Base-by-base conservation (phyloP, 2,797 vertebrate genomes). In the Danio jaintianensis region DNA sequence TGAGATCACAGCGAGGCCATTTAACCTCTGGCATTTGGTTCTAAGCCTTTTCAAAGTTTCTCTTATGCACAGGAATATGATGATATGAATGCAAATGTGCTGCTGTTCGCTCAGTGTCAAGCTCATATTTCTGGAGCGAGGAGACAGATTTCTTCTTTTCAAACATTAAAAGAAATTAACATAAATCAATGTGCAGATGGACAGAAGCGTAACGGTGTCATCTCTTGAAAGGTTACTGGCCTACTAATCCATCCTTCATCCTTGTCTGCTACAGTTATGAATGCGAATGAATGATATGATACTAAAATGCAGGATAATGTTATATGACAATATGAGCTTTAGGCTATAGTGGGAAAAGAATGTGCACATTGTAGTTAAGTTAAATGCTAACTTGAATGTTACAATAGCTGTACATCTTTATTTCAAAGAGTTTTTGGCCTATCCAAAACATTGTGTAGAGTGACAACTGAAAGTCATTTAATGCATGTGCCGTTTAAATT, bases 21-120 rank as follows among this genome's bases (percentile, higher is more conserved):
- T 69, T 69, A 69, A 69, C 29, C 66, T 38, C 20, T 69, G 66
- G 66, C 66, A 52, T 69, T 38, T 69, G 47, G 66, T n/a, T 68
- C 50, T 36, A 59, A 69, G 22, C 66, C 66, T 69, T 52, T 67
- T 69, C 48, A 69, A 38, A 69, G 22, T 69, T 69, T 52, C 47
- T 52, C 66, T 38, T 47, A 52, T 36, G 47, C 29, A 52, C 9
- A 38, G 47, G 38, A 52, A 69, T 38, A 52, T 68, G 16, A 36
- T 1, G 6, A 59, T 38, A 50, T 50, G 66, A 69, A 69, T 69
- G 52, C 47, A 36, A 52, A 69, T 12, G 47, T 6, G 29, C 47
- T 69, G 15, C 4, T 38, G 50, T 69, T 38, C 66, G 0, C 13
- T 38, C 66, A 52, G 47, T 7, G 66, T 52, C 9, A 10, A 52